A percentile compares a stretch with the other conserved stretches of the same genome.
Conservation (phyloP, 2,888 invertebrate genomes). For the Luffia ferchaultella region DNA sequence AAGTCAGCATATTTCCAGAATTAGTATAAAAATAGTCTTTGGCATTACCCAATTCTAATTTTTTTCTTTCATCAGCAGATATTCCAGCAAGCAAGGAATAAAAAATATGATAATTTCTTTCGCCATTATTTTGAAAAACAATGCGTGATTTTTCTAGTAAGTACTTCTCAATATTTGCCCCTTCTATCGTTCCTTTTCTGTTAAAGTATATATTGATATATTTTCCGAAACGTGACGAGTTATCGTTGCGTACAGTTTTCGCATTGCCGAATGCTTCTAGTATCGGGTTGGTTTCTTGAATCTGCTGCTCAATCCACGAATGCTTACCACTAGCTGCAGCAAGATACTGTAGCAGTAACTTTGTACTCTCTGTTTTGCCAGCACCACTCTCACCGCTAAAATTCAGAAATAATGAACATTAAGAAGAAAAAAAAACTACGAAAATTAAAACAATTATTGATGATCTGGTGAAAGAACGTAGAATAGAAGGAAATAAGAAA, state of each 20-base stretch:
- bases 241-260: slow-evolving; percentile 94
- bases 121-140: slow-evolving; percentile 87
- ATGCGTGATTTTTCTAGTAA: slow-evolving; percentile 93
- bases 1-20: slow-evolving; percentile 78
- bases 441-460: slow-evolving; percentile 1
- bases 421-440: too few relatives aligned
- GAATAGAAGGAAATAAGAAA: slow-evolving; percentile 1
- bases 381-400: slow-evolving; percentile 94
- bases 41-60: slow-evolving; percentile 77
- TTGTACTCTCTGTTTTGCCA: slow-evolving; percentile 96
- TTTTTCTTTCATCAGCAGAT: slow-evolving; percentile 78
- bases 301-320: slow-evolving; percentile 97
- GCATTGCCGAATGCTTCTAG: slow-evolving; percentile 98
- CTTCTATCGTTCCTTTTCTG: slow-evolving; percentile 84
- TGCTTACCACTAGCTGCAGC: slow-evolving; percentile 95
- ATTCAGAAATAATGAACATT: slow-evolving; percentile 14
- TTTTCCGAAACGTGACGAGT: slow-evolving; percentile 96
- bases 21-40: slow-evolving; percentile 83
- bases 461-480: background rate
- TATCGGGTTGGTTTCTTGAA: slow-evolving; percentile 95
- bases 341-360: slow-evolving; percentile 91
- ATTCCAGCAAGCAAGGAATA: slow-evolving; percentile 90
- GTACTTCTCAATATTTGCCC: slow-evolving; percentile 95
- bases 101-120: slow-evolving; percentile 96
- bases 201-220: slow-evolving; percentile 93